These are phyloP conservation scores for Tetramorium simillimum DNA, from an alignment of 1,140 invertebrate species.

Conservation along the genomic window DNA sequence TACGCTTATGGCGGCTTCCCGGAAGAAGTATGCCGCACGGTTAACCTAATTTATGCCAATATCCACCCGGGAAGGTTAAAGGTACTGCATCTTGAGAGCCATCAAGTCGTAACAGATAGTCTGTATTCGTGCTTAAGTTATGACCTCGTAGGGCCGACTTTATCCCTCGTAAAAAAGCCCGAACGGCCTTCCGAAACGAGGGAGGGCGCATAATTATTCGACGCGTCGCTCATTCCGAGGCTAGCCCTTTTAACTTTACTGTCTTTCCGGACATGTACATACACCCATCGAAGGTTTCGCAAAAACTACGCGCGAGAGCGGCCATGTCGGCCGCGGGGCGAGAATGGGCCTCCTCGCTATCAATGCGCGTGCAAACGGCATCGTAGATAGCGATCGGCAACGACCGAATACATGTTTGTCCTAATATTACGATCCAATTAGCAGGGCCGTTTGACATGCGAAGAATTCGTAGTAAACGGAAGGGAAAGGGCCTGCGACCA, in stretches of 20 bases:
- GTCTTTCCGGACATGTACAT: constrained; percentile 54
- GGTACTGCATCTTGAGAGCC: constrained; percentile 69
- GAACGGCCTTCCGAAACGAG: constrained; percentile 74
- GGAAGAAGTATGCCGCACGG: constrained; percentile 70
- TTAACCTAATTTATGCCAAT: constrained; percentile 76
- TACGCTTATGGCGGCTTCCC: constrained; percentile 62
- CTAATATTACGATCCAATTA: constrained; percentile 55
- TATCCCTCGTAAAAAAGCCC: constrained; percentile 74
- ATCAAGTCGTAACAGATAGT: constrained; percentile 74
- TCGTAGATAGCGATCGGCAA: constrained; percentile 47
- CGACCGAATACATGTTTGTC: constrained; percentile 28
- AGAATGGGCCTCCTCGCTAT: constrained; percentile 16
- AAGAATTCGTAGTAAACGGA: background rate
- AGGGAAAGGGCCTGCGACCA: background rate
- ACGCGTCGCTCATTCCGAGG: constrained; percentile 67
- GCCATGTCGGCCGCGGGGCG: constrained; percentile 11
- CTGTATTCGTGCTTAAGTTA: constrained; percentile 74
- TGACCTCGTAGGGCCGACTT: constrained; percentile 71
- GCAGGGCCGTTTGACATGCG: background rate
- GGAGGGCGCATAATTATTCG: constrained; percentile 73
- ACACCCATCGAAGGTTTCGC: constrained; percentile 61
- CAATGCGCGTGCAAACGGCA: constrained; percentile 11
- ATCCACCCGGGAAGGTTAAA: constrained; percentile 69
- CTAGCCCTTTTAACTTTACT: constrained; percentile 68
- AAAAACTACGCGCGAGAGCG: constrained; percentile 60